Evolutionary conservation across 1,140 invertebrate species (phyloP), one percentile per base, ranked within the genome.

Genomic region (Papilio glaucus): DNA sequence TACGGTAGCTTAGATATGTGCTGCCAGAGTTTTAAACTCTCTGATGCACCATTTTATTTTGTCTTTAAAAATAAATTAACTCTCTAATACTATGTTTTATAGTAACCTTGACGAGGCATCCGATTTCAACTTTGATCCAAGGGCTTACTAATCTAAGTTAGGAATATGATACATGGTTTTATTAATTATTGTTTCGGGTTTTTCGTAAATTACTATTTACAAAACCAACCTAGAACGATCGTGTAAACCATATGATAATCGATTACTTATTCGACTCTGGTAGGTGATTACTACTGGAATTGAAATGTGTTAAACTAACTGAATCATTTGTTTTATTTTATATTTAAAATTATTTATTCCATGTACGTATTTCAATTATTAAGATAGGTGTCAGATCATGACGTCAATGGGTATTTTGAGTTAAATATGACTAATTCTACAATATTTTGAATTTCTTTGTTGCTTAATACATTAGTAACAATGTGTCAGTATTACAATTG

Each of bases 351-450:
- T 45, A 45, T 45, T 12, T 53, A 53, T 53, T 53, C 49, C 49
- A 24, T 53, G 49, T 53, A 53, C 49, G 18, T 53, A 53, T 53
- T 53, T 49, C 10, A 49, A 53, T 53, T 53, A 53, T 53, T 53
- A 53, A 24, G 49, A 4, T 24, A 53, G 18, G 49, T 53, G 8
- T n/a, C n/a, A n/a, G n/a, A 53, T 53, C n/a, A 9, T 53, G 49
- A 53, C 49, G 49, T 53, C 49, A 53, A 53, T 53, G 18, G 9
- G 8, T 53, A 8, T 26, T 53, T 49, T 49, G 21, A 53, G 18
- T 24, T 21, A 12, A 53, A 53, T 53, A 53, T 53, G 49, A 53
- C 49, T 53, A 53, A 53, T 53, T 18, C 1, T 10, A 15, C 8
- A 53, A 3, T 53, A 53, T 24, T 53, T 53, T 53, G 1, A 26